Base-by-base conservation (phyloP, 2,113 vertebrate genomes). In the Anolis sagrei region DNA sequence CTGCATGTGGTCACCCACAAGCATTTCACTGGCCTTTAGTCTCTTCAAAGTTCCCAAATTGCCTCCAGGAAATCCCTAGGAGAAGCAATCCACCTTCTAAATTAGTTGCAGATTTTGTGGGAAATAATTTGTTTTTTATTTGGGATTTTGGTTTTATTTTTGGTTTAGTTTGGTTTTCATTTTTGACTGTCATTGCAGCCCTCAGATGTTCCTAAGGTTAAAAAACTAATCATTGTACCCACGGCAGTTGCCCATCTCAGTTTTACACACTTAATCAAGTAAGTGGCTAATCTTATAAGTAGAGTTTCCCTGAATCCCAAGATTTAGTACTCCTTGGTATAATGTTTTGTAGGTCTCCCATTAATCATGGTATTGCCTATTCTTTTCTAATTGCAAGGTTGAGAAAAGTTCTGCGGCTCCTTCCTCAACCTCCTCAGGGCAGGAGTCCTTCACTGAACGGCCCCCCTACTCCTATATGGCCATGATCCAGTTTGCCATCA, bases 401-500 rank as follows among this genome's bases (percentile, higher is more conserved):
- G 94, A 96, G 81, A 95, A 93, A 51, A 89, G 90, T 29, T 23
- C 81, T 7, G 69, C 70, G 76, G 21, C 85, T 0, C 76, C 88
- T 0, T 2, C 83, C 1, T 84, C 90, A 11, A 1, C 88, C 0
- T 87, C 93, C 10, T 88, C 48, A 0, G 93, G 92, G 87, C 97
- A 94, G 39, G 94, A 95, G 32, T 93, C 96, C 0, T 8, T 92
- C 62, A 96, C 94, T 0, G 97, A 98, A 90, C 95, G 98, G 86
- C 99, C 98, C 0, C 98, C 98, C 0, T 99, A 98, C 89, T 99
- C 99, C 83, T 99, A 99, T 93, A 99, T 99, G 98, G 98, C 97
- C 86, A 98, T 99, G 97, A 99, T 99, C 90, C 99, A 99, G 85
- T 99, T 99, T 81, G 99, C 99, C 7, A 99, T 99, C 94, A 99